phyloP scores from a whole-genome alignment of 2,797 vertebrate species.

The Acestrorhynchus altus region DNA sequence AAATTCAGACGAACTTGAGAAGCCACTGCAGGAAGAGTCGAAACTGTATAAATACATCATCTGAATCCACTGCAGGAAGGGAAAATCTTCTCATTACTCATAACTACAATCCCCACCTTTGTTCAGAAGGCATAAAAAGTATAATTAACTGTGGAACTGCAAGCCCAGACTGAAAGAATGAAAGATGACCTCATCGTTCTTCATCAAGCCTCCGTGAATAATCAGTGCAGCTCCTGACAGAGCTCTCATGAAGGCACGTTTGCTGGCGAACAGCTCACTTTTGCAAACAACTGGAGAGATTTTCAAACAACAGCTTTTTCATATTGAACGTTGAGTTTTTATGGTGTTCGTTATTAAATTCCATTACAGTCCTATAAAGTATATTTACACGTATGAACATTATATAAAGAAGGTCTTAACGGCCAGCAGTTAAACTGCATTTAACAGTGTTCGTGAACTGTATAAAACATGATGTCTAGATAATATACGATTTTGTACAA shows the following conservation, averaged over 20 bases:
- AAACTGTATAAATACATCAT: constrained; percentile 48
- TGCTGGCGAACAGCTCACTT: constrained; percentile 12
- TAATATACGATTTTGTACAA: no score
- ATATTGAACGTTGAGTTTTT: no score
- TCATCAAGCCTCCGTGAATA: constrained; percentile 1
- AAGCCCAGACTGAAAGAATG: constrained; percentile 7
- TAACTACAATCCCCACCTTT: constrained; percentile 18
- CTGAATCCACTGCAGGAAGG: constrained; percentile 1
- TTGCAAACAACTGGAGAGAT: constrained; percentile 15
- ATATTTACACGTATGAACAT: no score
- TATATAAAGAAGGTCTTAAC: no score
- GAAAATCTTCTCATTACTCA: constrained; percentile 5
- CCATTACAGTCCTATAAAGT: no score
- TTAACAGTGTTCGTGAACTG: no score
- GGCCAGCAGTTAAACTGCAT: no score
- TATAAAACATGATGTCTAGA: no score
- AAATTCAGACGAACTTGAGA: constrained; percentile 32
- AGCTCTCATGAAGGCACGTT: neutral
- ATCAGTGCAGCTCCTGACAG: constrained; percentile 1
- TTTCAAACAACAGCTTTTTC: neutral
- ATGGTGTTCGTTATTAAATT: no score
- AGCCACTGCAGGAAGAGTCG: constrained; percentile 42
- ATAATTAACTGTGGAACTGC: constrained; percentile 10
- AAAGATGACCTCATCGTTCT: constrained; percentile 13
- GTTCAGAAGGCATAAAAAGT: neutral